phyloP scores from a whole-genome alignment of 2,888 invertebrate species.

The Ecdyonurus torrentis region DNA sequence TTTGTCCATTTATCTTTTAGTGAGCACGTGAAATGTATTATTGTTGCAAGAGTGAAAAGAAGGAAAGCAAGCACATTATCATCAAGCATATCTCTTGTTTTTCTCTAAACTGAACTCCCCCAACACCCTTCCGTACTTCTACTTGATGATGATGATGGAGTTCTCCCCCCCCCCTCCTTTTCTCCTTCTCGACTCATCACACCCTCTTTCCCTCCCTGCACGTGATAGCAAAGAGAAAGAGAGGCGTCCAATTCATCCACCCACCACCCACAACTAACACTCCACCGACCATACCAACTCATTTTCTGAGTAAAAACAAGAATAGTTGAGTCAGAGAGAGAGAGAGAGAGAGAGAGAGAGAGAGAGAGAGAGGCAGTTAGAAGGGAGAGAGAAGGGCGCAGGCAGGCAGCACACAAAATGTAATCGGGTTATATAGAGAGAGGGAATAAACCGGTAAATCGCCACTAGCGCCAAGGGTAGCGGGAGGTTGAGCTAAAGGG shows the following conservation, averaged over 20 bases:
- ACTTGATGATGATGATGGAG: neutral
- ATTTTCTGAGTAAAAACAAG: neutral
- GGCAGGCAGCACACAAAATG: neutral
- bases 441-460: too few species aligned
- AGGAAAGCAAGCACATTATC: neutral
- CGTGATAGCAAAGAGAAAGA: neutral
- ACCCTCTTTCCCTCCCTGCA: neutral
- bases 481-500: too few species aligned
- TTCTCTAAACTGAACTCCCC: neutral
- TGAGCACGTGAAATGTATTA: neutral
- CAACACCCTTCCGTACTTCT: too few species aligned
- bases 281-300: neutral
- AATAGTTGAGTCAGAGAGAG: neutral
- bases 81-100: neutral
- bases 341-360: neutral
- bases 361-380: constrained; percentile 1
- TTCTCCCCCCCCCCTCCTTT: neutral
- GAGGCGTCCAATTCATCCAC: neutral
- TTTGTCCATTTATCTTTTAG: too few species aligned
- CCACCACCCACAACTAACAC: neutral
- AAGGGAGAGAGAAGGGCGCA: constrained; percentile 5
- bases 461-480: too few species aligned
- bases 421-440: neutral
- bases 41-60: constrained; percentile 7
- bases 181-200: neutral